These are phyloP conservation scores for Prochilodus magdalenae DNA, from an alignment of 2,113 vertebrate species.

Conservation along the genomic window DNA sequence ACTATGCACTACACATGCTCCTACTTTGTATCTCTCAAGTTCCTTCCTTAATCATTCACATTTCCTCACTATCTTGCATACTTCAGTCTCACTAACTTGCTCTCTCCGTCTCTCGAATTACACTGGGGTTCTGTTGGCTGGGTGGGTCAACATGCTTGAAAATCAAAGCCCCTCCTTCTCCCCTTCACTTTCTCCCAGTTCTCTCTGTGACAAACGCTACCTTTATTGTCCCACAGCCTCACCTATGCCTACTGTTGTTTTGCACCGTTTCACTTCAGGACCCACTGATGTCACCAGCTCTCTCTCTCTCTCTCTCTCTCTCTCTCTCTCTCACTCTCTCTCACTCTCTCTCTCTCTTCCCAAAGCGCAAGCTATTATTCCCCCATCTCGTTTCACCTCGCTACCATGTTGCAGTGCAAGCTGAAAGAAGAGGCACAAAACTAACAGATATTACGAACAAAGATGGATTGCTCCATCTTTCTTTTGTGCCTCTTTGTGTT, in stretches of 20 bases:
- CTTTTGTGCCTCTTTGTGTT: background rate
- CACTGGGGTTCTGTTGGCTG: slow-evolving; percentile 40
- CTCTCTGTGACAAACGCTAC: slow-evolving; percentile 49
- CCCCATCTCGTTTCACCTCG: slow-evolving; percentile 24
- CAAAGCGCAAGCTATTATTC: slow-evolving; percentile 35
- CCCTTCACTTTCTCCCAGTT: slow-evolving; percentile 2
- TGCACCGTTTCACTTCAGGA: slow-evolving; percentile 37
- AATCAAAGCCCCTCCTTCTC: slow-evolving; percentile 36
- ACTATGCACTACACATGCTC: slow-evolving; percentile 3
- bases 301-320: slow-evolving; percentile 13
- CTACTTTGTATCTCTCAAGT: background rate
- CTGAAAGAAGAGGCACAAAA: slow-evolving; percentile 31
- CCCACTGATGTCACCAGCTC: slow-evolving; percentile 39
- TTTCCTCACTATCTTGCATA: slow-evolving; percentile 6
- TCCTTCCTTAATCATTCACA: slow-evolving; percentile 33
- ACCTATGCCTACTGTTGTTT: slow-evolving; percentile 51
- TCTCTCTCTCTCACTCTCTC: background rate
- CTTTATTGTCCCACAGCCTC: slow-evolving; percentile 51
- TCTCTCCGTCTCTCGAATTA: slow-evolving; percentile 16
- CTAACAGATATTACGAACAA: slow-evolving; percentile 40
- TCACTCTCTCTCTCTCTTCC: background rate
- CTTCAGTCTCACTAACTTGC: slow-evolving; percentile 5
- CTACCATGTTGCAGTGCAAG: background rate
- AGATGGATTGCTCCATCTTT: slow-evolving; percentile 31
- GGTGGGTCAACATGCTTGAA: slow-evolving; percentile 29